Conservation (phyloP, 2,797 vertebrate genomes). For the Aselliscus stoliczkanus region DNA sequence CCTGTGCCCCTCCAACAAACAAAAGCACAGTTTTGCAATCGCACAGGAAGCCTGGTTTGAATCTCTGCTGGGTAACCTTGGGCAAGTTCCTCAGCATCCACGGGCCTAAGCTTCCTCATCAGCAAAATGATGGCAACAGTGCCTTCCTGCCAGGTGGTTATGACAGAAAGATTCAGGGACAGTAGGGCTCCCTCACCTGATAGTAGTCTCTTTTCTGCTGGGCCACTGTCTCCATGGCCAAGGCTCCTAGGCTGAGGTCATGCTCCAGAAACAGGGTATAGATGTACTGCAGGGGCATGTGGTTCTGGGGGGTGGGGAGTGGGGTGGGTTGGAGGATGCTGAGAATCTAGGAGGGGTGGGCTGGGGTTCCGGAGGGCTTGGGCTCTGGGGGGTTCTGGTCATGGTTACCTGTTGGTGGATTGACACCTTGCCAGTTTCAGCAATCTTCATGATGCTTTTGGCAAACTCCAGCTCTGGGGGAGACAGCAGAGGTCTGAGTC, state of each 20-base stretch:
- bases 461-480: constrained; percentile 91
- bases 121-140: not conserved
- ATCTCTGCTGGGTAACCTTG: constrained; percentile 34
- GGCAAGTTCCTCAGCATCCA: constrained; percentile 30
- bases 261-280: constrained; percentile 91
- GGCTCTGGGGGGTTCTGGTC: not conserved
- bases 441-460: constrained; percentile 88
- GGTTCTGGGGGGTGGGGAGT: constrained; percentile 79
- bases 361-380: not conserved
- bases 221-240: constrained; percentile 81
- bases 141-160: not conserved
- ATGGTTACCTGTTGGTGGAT: constrained; percentile 88
- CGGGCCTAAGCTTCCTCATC: constrained; percentile 29
- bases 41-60: constrained; percentile 19
- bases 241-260: constrained; percentile 84
- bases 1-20: not conserved
- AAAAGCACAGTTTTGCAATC: not conserved
- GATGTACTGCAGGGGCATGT: constrained; percentile 90
- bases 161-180: not conserved
- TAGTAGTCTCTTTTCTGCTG: constrained; percentile 89
- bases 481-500: not conserved
- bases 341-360: not conserved
- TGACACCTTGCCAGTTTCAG: constrained; percentile 85
- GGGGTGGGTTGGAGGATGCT: not conserved
- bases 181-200: constrained; percentile 82